Evolutionary conservation across 2,888 invertebrate genomes (phyloP).

Genomic region (Podotricha telesiphe): DNA sequence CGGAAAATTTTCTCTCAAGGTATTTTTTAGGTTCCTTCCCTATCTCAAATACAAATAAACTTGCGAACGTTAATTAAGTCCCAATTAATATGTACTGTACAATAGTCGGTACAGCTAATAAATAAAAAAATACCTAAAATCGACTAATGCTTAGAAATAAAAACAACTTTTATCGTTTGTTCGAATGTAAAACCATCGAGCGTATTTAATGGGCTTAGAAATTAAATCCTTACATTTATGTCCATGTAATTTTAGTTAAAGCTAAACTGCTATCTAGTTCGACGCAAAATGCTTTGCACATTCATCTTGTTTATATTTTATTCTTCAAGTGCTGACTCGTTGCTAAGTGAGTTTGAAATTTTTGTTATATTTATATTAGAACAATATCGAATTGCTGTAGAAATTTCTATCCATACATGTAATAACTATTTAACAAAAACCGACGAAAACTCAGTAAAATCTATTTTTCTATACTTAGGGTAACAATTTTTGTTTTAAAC

Average conservation of each 20-base stretch:
- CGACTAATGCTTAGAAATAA: neutral
- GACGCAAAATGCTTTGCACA: conserved; percentile 1
- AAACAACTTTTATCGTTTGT: conserved; percentile 27
- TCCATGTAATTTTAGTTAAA: neutral
- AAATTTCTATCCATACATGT: too few species aligned
- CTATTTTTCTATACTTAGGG: too few species aligned
- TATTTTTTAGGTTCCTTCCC: too few species aligned
- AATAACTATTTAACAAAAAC: too few species aligned
- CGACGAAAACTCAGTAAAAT: too few species aligned
- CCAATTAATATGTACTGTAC: too few species aligned
- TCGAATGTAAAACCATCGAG: conserved; percentile 6
- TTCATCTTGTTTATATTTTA: neutral
- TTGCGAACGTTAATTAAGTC: too few species aligned
- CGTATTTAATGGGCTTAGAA: conserved; percentile 21
- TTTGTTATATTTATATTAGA: neutral
- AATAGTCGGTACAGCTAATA: neutral
- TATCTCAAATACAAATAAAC: too few species aligned
- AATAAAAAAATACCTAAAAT: neutral
- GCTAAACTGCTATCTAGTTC: neutral
- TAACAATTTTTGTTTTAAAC: too few species aligned
- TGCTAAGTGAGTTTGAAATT: conserved; percentile 15
- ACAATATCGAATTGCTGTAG: too few species aligned
- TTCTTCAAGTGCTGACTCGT: neutral
- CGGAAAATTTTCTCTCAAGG: too few species aligned
- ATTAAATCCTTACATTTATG: conserved; percentile 3